phyloP scores from a whole-genome alignment of 2,113 vertebrate species.

The Pseudonaja textilis region DNA sequence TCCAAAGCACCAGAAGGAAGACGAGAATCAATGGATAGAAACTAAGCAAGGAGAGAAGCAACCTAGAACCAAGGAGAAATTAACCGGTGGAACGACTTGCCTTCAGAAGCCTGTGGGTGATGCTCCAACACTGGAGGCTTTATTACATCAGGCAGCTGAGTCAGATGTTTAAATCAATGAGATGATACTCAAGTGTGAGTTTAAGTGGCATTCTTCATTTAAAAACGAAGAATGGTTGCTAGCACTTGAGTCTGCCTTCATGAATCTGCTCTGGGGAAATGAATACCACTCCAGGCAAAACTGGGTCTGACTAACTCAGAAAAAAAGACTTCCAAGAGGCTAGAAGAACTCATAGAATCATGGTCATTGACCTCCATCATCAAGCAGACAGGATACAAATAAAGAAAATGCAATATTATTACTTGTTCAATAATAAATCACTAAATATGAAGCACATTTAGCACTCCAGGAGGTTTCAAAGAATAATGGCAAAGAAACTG shows the following conservation, averaged over 20 bases:
- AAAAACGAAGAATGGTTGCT: neutral
- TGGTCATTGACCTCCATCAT: neutral
- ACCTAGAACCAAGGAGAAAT: neutral
- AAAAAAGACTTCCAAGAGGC: neutral
- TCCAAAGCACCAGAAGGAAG: neutral
- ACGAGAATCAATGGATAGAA: neutral
- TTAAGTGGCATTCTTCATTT: neutral
- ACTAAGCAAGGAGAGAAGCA: neutral
- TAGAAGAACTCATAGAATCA: neutral
- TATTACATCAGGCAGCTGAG: neutral
- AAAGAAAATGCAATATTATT: neutral
- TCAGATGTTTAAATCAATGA: neutral
- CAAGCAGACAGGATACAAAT: neutral
- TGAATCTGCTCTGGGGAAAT: neutral
- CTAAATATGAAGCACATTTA: neutral
- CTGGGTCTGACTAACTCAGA: neutral
- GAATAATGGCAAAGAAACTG: neutral
- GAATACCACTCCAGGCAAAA: neutral
- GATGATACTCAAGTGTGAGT: neutral
- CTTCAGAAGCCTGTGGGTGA: neutral
- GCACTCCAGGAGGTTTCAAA: neutral
- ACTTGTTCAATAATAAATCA: neutral
- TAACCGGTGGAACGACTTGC: neutral
- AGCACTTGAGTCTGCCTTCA: neutral
- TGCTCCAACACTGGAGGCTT: neutral